Evolutionary conservation across 2,797 vertebrate genomes (phyloP).

Genomic region (Clarias fuscus): DNA sequence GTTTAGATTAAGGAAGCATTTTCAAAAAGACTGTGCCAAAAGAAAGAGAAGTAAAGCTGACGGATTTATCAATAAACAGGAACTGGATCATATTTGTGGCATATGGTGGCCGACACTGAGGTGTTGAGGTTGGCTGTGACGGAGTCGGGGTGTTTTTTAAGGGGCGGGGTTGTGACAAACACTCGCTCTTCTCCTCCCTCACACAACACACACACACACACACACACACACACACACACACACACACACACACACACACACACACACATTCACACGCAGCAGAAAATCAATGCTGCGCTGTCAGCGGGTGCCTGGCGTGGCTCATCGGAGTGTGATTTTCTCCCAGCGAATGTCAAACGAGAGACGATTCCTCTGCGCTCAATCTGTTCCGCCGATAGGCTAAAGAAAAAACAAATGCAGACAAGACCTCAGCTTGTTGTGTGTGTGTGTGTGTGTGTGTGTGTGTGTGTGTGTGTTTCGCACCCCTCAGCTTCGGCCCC

Average conservation of each 20-base stretch:
- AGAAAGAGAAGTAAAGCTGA: background rate
- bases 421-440: background rate
- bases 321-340: constrained; percentile 85
- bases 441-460: constrained; percentile 34
- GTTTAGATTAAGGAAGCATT: background rate
- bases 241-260: constrained; percentile 9
- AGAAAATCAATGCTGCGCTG: constrained; percentile 72
- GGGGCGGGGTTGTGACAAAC: constrained; percentile 45
- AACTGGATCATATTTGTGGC: constrained; percentile 52
- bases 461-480: constrained; percentile 50
- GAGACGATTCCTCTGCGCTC: constrained; percentile 74
- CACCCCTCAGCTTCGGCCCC: constrained; percentile 50
- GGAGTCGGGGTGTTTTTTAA: constrained; percentile 35
- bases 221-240: constrained; percentile 10
- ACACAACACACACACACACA: constrained; percentile 33
- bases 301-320: constrained; percentile 83
- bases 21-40: background rate
- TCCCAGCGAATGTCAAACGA: constrained; percentile 79
- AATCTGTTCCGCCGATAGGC: constrained; percentile 67
- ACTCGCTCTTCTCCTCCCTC: background rate
- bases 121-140: constrained; percentile 53
- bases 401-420: constrained; percentile 50
- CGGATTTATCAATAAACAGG: background rate
- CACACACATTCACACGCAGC: constrained; percentile 2
- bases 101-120: constrained; percentile 69